Conservation (phyloP, 2,797 vertebrate species). For the Scomberomorus guttatus region DNA sequence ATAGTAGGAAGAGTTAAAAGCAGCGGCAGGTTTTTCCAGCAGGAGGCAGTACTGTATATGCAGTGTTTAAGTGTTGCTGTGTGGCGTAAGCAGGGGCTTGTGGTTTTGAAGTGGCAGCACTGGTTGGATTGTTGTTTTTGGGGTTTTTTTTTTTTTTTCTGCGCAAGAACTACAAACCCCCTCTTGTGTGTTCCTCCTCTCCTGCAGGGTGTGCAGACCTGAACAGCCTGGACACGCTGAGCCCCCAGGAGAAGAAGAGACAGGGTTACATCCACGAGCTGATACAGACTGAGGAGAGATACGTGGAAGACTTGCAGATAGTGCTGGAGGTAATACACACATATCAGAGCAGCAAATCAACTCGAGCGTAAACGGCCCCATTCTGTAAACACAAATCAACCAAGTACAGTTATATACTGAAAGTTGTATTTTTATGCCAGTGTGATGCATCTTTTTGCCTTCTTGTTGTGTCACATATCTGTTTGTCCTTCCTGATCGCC, state of each 20-base stretch:
- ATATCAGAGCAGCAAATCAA: background rate
- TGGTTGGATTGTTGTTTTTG: background rate
- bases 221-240: slow-evolving; percentile 92
- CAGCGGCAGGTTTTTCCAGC: slow-evolving; percentile 18
- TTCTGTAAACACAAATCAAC: background rate
- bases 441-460: too few species aligned
- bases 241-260: slow-evolving; percentile 92
- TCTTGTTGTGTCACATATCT: background rate
- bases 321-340: slow-evolving; percentile 89
- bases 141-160: background rate
- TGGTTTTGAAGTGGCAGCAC: background rate
- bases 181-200: slow-evolving; percentile 30
- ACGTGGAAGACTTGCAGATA: slow-evolving; percentile 93
- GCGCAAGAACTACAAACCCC: background rate
- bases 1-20: background rate
- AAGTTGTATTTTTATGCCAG: background rate
- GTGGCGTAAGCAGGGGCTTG: slow-evolving; percentile 7
- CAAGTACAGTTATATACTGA: background rate
- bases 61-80: background rate
- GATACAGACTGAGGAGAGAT: slow-evolving; percentile 94
- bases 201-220: slow-evolving; percentile 94
- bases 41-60: slow-evolving; percentile 46
- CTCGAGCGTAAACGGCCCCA: background rate
- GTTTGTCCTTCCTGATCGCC: background rate
- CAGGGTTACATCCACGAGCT: slow-evolving; percentile 98